Conservation (phyloP, 1,140 invertebrate genomes). For the Dinothrombium tinctorium region DNA sequence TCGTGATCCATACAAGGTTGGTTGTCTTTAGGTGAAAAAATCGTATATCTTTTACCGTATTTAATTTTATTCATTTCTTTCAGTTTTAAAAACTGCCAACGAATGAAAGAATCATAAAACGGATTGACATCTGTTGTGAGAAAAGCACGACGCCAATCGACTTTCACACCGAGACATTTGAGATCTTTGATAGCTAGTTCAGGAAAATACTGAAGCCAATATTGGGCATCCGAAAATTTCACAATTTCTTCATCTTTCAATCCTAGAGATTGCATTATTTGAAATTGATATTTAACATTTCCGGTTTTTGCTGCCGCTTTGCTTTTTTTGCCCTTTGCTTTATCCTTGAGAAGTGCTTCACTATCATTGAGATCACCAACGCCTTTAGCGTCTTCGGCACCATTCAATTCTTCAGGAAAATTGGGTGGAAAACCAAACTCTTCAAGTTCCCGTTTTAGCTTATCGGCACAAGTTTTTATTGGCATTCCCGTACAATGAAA, state of each 20-base stretch:
- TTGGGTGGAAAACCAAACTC: slow-evolving; percentile 72
- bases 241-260: slow-evolving; percentile 70
- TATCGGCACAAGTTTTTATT: slow-evolving; percentile 92
- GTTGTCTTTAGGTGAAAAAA: slow-evolving; percentile 84
- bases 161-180: slow-evolving; percentile 63
- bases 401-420: slow-evolving; percentile 43
- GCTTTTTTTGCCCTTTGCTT: slow-evolving; percentile 95
- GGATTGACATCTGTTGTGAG: slow-evolving; percentile 96
- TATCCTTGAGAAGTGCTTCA: slow-evolving; percentile 51
- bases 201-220: slow-evolving; percentile 95
- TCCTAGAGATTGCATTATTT: slow-evolving; percentile 89
- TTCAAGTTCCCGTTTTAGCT: slow-evolving; percentile 78
- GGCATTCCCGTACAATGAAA: slow-evolving; percentile 97
- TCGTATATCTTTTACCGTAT: slow-evolving; percentile 92
- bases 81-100: slow-evolving; percentile 85
- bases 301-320: slow-evolving; percentile 87
- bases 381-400: slow-evolving; percentile 20
- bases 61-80: slow-evolving; percentile 66
- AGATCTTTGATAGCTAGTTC: slow-evolving; percentile 64
- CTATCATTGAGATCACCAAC: slow-evolving; percentile 28
- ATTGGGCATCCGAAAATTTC: slow-evolving; percentile 62
- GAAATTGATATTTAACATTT: slow-evolving; percentile 82
- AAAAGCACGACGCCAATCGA: slow-evolving; percentile 89
- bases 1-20: slow-evolving; percentile 99
- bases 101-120: slow-evolving; percentile 90